A percentile compares a stretch with the other conserved stretches of the same genome.
These are phyloP conservation scores for Stenopsyche tienmushanensis DNA, from an alignment of 1,140 invertebrate species.

Conservation along the genomic window DNA sequence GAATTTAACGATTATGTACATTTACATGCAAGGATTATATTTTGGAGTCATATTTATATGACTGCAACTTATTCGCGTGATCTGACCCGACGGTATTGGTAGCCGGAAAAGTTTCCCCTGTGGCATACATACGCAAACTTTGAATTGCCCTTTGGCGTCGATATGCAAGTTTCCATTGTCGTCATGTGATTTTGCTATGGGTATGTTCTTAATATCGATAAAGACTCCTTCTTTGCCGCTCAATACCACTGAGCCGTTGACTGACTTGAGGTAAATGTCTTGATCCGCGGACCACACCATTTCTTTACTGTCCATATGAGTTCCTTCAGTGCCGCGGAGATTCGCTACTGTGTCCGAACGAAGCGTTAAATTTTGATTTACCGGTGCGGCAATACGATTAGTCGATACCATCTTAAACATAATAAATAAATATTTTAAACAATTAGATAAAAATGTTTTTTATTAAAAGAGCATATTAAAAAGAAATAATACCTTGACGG, in stretches of 20 bases:
- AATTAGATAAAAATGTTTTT: background rate
- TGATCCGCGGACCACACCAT: slow-evolving; percentile 68
- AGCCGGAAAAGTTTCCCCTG: slow-evolving; percentile 78
- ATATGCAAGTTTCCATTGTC: slow-evolving; percentile 47
- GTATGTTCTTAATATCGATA: slow-evolving; percentile 71
- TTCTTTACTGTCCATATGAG: slow-evolving; percentile 53
- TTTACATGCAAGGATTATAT: slow-evolving; percentile 69
- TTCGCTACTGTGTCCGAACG: slow-evolving; percentile 60
- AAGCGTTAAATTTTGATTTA: slow-evolving; percentile 67
- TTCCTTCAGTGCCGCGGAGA: slow-evolving; percentile 68
- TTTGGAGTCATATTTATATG: slow-evolving; percentile 62
- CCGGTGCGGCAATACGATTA: slow-evolving; percentile 70
- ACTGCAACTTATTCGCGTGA: slow-evolving; percentile 62
- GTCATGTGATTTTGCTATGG: slow-evolving; percentile 58
- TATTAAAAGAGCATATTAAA: background rate
- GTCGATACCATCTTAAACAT: slow-evolving; percentile 62
- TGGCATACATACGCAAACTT: slow-evolving; percentile 87
- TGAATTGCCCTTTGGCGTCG: slow-evolving; percentile 63
- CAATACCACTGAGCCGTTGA: slow-evolving; percentile 75
- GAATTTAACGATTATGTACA: no score
- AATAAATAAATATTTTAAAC: slow-evolving; percentile 1
- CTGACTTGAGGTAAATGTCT: slow-evolving; percentile 75
- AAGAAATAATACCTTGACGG: slow-evolving; percentile 57
- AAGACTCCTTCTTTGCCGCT: slow-evolving; percentile 69
- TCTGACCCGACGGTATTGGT: slow-evolving; percentile 60